These are phyloP conservation scores for Rhineura floridana DNA, from an alignment of 2,113 vertebrate genomes.

Conservation along the genomic window DNA sequence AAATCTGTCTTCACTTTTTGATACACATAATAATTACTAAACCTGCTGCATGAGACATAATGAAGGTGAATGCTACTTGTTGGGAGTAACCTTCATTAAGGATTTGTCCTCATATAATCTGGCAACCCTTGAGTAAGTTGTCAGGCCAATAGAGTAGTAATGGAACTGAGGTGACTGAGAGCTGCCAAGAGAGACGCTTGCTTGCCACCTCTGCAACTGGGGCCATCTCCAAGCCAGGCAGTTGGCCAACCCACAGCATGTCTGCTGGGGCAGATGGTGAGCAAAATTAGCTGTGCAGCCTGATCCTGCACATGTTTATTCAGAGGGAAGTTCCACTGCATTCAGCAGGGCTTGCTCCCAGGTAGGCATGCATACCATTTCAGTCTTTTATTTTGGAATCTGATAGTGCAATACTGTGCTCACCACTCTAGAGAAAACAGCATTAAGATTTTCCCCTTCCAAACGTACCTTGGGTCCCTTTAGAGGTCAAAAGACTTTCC, in stretches of 20 bases:
- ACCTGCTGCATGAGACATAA: not conserved
- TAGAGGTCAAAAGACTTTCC: not conserved
- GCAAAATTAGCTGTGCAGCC: not conserved
- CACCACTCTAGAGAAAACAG: not conserved
- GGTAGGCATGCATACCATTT: not conserved
- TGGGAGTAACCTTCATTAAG: not conserved
- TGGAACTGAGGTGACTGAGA: not conserved
- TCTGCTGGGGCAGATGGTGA: not conserved
- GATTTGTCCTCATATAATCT: not conserved
- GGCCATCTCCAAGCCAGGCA: not conserved
- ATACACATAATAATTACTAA: not conserved
- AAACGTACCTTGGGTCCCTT: not conserved
- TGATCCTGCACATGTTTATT: not conserved
- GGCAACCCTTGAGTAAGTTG: not conserved
- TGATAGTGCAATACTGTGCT: not conserved
- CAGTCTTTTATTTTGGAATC: not conserved
- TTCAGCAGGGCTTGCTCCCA: not conserved
- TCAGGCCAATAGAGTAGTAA: not conserved
- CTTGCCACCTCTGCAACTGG: not conserved
- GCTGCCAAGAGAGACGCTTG: not conserved
- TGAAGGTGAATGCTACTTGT: not conserved
- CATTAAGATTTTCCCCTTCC: not conserved
- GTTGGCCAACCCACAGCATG: not conserved
- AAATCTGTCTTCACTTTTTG: not conserved
- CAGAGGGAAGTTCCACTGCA: too few relatives aligned